Conservation (phyloP, 2,888 invertebrate genomes). For the Melanchra persicariae region DNA sequence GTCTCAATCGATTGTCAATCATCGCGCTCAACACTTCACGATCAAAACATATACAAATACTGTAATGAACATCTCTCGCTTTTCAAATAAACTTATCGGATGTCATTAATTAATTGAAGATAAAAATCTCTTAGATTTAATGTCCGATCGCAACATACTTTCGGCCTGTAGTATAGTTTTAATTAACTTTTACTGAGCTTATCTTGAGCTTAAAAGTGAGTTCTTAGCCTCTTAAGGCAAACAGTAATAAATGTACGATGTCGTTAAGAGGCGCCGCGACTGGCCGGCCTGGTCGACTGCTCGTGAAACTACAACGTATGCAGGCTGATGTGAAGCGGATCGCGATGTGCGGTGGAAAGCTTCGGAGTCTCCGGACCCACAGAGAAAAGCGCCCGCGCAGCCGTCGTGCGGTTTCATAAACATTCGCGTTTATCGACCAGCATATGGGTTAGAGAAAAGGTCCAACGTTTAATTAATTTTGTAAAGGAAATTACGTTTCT, state of each 20-base stretch:
- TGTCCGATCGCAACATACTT: slow-evolving; percentile 38
- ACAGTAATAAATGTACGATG: slow-evolving; percentile 75
- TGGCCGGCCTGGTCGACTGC: slow-evolving; percentile 57
- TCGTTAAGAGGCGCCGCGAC: slow-evolving; percentile 73
- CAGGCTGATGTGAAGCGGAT: slow-evolving; percentile 60
- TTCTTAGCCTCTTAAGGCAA: slow-evolving; percentile 59
- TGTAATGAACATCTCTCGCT: slow-evolving; percentile 28
- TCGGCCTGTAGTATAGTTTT: slow-evolving; percentile 32
- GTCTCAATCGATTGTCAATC: slow-evolving; percentile 60
- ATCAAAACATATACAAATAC: slow-evolving; percentile 57
- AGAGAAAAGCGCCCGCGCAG: slow-evolving; percentile 27
- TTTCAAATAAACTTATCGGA: slow-evolving; percentile 46
- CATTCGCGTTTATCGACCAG: slow-evolving; percentile 29
- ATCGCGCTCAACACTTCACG: slow-evolving; percentile 33
- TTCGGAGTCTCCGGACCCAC: not conserved
- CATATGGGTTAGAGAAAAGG: slow-evolving; percentile 32
- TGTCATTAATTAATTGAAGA: slow-evolving; percentile 52
- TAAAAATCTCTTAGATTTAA: slow-evolving; percentile 35
- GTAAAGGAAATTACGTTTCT: slow-evolving; percentile 17
- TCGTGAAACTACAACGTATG: slow-evolving; percentile 67
- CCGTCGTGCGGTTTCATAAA: slow-evolving; percentile 37
- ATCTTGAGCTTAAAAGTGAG: slow-evolving; percentile 45
- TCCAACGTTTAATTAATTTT: slow-evolving; percentile 21
- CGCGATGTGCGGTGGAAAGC: slow-evolving; percentile 65
- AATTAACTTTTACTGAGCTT: slow-evolving; percentile 53